phyloP scores from a whole-genome alignment of 2,113 vertebrate species.

The Orycteropus afer region DNA sequence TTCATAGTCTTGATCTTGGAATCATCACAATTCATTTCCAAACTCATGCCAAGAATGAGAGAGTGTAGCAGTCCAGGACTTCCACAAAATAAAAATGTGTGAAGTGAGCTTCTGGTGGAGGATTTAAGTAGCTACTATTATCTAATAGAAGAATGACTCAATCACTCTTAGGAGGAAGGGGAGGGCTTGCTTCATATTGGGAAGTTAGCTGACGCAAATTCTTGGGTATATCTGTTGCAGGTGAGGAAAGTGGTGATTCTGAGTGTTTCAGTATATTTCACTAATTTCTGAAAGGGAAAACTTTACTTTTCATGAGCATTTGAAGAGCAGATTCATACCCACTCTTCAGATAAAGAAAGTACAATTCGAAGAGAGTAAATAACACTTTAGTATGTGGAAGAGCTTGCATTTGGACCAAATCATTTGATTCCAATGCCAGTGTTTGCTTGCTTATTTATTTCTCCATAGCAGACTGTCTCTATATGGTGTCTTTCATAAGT shows the following conservation, averaged over 20 bases:
- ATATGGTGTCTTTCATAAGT: not conserved
- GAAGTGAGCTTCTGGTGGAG: not conserved
- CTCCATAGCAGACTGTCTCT: not conserved
- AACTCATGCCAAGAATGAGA: slow-evolving; percentile 62
- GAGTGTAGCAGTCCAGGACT: not conserved
- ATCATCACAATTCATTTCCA: slow-evolving; percentile 74
- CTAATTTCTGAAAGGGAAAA: slow-evolving; percentile 40
- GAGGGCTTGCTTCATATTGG: slow-evolving; percentile 72
- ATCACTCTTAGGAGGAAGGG: slow-evolving; percentile 63
- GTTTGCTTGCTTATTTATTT: slow-evolving; percentile 11
- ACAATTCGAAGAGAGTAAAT: not conserved
- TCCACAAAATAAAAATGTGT: not conserved
- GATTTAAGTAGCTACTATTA: slow-evolving; percentile 65
- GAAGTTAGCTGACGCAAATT: slow-evolving; percentile 70
- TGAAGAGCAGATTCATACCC: not conserved
- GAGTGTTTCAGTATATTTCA: slow-evolving; percentile 52
- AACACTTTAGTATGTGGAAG: not conserved
- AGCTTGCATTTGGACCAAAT: not conserved
- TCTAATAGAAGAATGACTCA: slow-evolving; percentile 74
- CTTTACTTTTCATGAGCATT: not conserved
- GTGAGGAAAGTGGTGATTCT: slow-evolving; percentile 54
- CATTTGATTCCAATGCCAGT: not conserved
- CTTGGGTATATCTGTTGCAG: slow-evolving; percentile 57
- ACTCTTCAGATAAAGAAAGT: slow-evolving; percentile 1
- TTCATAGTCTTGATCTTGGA: slow-evolving; percentile 59